Percentiles rank a stretch among this genome's conserved stretches.
phyloP scores from a whole-genome alignment of 2,888 invertebrate genomes.

The Eupithecia exiguata region DNA sequence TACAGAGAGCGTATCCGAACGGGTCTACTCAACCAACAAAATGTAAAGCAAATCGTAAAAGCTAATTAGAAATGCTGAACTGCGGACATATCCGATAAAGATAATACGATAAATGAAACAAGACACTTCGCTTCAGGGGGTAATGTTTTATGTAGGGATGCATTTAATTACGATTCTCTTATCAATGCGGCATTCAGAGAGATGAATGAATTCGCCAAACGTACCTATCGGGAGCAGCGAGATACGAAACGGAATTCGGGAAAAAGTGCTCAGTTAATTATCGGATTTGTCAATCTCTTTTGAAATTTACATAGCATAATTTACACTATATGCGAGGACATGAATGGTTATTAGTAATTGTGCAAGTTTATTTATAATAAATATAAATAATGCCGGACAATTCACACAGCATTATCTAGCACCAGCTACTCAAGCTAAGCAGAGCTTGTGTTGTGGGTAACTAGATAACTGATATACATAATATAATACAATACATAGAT shows the following conservation, averaged over 20 bases:
- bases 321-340: too few relatives aligned
- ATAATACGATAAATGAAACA: conserved; percentile 74
- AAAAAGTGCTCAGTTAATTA: conserved; percentile 20
- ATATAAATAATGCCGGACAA: too few relatives aligned
- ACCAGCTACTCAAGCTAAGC: too few relatives aligned
- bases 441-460: too few relatives aligned
- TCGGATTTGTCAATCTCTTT: conserved; percentile 8
- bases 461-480: too few relatives aligned
- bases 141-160: conserved; percentile 75
- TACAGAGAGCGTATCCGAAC: conserved; percentile 48
- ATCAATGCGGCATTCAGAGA: conserved; percentile 50
- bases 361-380: too few relatives aligned
- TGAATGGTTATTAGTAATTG: too few relatives aligned
- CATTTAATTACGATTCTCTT: conserved; percentile 67
- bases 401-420: too few relatives aligned
- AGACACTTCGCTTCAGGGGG: conserved; percentile 71
- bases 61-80: conserved; percentile 67
- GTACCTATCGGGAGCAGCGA: conserved; percentile 20
- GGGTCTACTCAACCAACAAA: conserved; percentile 44
- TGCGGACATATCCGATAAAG: conserved; percentile 61
- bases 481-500: too few relatives aligned
- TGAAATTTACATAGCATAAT: conserved; percentile 8
- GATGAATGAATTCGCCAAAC: conserved; percentile 47
- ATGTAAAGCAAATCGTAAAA: conserved; percentile 56
- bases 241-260: conserved; percentile 18